phyloP scores from a whole-genome alignment of 2,113 vertebrate species.

The Holacanthus passer region DNA sequence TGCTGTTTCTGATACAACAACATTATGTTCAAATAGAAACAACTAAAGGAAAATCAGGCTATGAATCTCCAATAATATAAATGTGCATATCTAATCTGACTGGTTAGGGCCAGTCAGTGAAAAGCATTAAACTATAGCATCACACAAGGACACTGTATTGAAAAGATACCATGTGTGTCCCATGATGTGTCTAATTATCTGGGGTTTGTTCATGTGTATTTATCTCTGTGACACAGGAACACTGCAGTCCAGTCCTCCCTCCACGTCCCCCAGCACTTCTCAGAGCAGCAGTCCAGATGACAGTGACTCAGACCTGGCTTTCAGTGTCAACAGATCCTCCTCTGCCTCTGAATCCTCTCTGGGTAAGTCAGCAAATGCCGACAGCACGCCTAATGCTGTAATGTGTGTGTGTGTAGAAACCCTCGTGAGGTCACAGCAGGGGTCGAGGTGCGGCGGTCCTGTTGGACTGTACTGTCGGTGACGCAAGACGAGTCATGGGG shows the following conservation, averaged over 20 bases:
- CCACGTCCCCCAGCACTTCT: constrained; percentile 90
- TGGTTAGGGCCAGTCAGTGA: neutral
- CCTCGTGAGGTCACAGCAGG: neutral
- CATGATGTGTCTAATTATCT: constrained; percentile 26
- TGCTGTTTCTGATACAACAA: constrained; percentile 22
- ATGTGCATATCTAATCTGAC: constrained; percentile 35
- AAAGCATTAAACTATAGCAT: neutral
- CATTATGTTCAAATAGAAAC: constrained; percentile 25
- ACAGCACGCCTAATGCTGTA: constrained; percentile 14
- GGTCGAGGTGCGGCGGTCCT: too few relatives aligned
- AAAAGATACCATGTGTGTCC: neutral
- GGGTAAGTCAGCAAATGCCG: constrained; percentile 84
- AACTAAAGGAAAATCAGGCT: constrained; percentile 7
- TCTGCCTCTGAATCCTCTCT: constrained; percentile 97
- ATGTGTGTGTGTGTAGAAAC: constrained; percentile 22
- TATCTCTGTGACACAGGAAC: constrained; percentile 87
- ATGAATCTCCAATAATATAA: neutral
- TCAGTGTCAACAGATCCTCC: constrained; percentile 96
- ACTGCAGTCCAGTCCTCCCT: constrained; percentile 89
- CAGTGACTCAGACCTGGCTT: constrained; percentile 96
- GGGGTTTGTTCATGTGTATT: constrained; percentile 32
- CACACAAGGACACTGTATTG: constrained; percentile 3
- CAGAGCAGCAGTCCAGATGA: constrained; percentile 94
- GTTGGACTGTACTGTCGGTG: neutral
- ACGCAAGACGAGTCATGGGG: neutral